Conservation (phyloP, 2,888 invertebrate genomes). For the Metacarcinus magister region DNA sequence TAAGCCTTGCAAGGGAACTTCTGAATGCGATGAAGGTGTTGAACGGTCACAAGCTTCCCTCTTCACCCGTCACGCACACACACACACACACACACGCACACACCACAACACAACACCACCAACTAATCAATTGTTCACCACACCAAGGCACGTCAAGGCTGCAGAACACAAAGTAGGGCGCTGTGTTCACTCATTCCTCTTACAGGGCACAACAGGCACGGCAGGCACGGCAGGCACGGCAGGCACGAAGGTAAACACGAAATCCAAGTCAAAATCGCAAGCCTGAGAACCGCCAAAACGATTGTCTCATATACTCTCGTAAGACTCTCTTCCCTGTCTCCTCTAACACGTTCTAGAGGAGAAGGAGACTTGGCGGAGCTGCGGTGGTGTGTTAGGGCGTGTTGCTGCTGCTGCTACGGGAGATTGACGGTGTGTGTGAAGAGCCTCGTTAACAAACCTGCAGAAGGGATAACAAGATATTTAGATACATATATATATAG, state of each 20-base stretch:
- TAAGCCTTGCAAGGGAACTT: neutral
- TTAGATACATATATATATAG: neutral
- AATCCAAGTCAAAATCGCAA: neutral
- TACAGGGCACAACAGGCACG: neutral
- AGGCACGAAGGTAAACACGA: neutral
- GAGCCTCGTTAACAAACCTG: neutral
- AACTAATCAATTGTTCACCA: too few relatives aligned
- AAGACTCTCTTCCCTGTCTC: neutral
- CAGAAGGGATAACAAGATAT: neutral
- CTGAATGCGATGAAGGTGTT: neutral
- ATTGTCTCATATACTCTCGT: too few relatives aligned
- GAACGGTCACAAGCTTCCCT: neutral
- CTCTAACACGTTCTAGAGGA: neutral
- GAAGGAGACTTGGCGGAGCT: neutral
- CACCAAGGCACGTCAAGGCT: too few relatives aligned
- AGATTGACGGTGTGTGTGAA: neutral
- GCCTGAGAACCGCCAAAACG: too few relatives aligned
- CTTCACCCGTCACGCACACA: neutral
- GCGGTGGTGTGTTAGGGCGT: neutral
- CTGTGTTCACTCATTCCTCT: neutral
- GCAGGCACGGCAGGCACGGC: neutral
- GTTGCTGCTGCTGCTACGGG: neutral
- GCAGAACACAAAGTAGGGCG: neutral
- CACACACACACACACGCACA: neutral
- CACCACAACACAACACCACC: too few relatives aligned